phyloP scores from a whole-genome alignment of 2,797 vertebrate genomes.

The Percopsis omiscomaycus region DNA sequence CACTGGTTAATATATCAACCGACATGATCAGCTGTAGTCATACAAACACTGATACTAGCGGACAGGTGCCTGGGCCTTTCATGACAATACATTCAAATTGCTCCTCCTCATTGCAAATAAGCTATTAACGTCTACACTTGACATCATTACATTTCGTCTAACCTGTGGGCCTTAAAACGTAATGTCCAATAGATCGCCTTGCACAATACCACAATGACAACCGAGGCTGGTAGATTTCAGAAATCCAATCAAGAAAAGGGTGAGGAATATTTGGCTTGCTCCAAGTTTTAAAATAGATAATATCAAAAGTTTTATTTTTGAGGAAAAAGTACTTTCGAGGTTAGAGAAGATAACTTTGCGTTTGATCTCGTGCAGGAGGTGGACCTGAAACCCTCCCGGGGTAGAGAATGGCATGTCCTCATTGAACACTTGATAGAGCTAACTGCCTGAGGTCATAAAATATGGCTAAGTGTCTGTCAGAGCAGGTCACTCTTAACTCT shows the following conservation, averaged over 20 bases:
- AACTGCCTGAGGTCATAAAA: slow-evolving; percentile 78
- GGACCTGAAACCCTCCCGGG: slow-evolving; percentile 46
- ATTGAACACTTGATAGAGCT: slow-evolving; percentile 61
- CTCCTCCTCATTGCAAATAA: slow-evolving; percentile 31
- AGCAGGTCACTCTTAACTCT: slow-evolving; percentile 68
- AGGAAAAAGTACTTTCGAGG: slow-evolving; percentile 64
- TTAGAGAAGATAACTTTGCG: slow-evolving; percentile 65
- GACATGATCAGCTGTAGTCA: slow-evolving; percentile 13
- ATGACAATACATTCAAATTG: slow-evolving; percentile 73
- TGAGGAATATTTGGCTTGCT: slow-evolving; percentile 72
- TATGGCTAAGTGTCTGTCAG: slow-evolving; percentile 77
- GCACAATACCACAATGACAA: slow-evolving; percentile 21
- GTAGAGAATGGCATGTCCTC: slow-evolving; percentile 54
- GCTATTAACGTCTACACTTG: slow-evolving; percentile 49
- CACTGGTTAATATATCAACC: slow-evolving; percentile 22
- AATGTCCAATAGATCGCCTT: slow-evolving; percentile 32
- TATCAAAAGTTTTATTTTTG: slow-evolving; percentile 60
- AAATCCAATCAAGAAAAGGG: slow-evolving; percentile 67
- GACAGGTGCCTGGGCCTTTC: slow-evolving; percentile 54
- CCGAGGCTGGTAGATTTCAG: slow-evolving; percentile 55
- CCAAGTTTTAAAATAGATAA: slow-evolving; percentile 64
- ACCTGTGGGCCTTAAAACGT: slow-evolving; percentile 33
- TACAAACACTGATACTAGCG: slow-evolving; percentile 25
- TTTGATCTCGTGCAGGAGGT: slow-evolving; percentile 49
- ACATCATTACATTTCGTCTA: slow-evolving; percentile 59